A percentile compares a stretch with the other conserved stretches of the same genome.
Evolutionary conservation across 1,140 invertebrate genomes (phyloP).

Genomic region (Eulimnadia texana): DNA sequence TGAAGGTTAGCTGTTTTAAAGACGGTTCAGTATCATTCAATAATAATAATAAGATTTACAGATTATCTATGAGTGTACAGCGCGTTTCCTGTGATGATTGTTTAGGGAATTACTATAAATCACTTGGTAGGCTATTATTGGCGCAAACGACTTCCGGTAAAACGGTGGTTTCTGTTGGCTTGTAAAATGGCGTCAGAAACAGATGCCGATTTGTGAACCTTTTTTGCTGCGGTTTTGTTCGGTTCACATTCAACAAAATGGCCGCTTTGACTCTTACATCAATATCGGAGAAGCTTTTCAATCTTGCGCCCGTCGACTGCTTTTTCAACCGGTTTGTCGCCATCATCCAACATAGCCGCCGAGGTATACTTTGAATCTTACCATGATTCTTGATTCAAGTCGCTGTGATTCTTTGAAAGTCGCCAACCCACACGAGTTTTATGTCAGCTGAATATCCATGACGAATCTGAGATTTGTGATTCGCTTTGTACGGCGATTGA

Average conservation of each 20-base stretch:
- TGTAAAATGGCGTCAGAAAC: background rate
- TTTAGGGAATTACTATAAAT: background rate
- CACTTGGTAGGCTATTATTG: background rate
- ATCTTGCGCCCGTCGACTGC: background rate
- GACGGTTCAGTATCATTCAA: background rate
- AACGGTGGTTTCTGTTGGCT: background rate
- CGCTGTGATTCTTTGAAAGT: too few relatives aligned
- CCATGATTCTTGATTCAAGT: too few relatives aligned
- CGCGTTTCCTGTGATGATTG: background rate
- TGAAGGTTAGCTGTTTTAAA: too few relatives aligned
- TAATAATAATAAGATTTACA: background rate
- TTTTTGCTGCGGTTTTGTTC: background rate
- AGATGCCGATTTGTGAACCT: background rate
- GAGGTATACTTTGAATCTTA: too few relatives aligned
- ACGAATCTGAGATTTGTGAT: background rate
- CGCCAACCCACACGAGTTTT: background rate
- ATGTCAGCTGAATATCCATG: background rate
- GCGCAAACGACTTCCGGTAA: background rate
- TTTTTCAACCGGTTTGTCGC: background rate
- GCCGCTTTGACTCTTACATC: background rate
- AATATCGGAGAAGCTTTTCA: too few relatives aligned
- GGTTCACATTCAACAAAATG: background rate
- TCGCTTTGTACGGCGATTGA: background rate
- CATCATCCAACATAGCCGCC: too few relatives aligned
- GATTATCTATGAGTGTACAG: background rate